A percentile compares a stretch with the other conserved stretches of the same genome.
These are phyloP conservation scores for Iguana delicatissima DNA, from an alignment of 2,797 vertebrate genomes.

Conservation along the genomic window DNA sequence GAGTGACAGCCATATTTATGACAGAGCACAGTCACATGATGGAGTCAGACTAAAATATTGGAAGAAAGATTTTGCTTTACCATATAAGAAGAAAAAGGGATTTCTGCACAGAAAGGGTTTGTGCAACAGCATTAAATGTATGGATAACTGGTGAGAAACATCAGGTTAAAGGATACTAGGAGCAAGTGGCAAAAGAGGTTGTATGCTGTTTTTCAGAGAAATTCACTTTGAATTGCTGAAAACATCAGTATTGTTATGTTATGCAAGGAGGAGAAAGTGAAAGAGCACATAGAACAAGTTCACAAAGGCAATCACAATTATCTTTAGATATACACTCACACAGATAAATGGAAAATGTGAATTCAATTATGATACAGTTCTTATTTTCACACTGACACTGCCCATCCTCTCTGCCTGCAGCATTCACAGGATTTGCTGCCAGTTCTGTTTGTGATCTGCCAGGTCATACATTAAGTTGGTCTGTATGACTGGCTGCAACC, in stretches of 20 bases:
- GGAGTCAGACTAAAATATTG: not conserved
- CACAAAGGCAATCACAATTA: not conserved
- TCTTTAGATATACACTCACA: not conserved
- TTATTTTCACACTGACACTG: not conserved
- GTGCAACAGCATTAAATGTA: constrained; percentile 29
- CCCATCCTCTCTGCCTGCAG: not conserved
- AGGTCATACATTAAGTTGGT: not conserved
- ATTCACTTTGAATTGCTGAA: not conserved
- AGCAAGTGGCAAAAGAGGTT: constrained; percentile 1
- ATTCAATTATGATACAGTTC: not conserved
- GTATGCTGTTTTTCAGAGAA: constrained; percentile 39
- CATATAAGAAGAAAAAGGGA: constrained; percentile 34
- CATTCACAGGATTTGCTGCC: constrained; percentile 9
- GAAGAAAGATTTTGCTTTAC: not conserved
- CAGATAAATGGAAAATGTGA: not conserved
- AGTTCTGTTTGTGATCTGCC: not conserved
- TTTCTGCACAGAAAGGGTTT: constrained; percentile 29
- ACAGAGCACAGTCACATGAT: not conserved
- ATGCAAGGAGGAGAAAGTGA: constrained; percentile 34
- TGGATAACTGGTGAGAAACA: constrained; percentile 43
- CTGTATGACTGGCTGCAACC: not conserved
- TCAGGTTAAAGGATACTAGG: not conserved
- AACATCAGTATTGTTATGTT: constrained; percentile 47
- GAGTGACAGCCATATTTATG: not conserved
- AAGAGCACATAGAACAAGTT: not conserved